Evolutionary conservation across 2,113 vertebrate genomes (phyloP).

Genomic region (Ovibos moschatus): DNA sequence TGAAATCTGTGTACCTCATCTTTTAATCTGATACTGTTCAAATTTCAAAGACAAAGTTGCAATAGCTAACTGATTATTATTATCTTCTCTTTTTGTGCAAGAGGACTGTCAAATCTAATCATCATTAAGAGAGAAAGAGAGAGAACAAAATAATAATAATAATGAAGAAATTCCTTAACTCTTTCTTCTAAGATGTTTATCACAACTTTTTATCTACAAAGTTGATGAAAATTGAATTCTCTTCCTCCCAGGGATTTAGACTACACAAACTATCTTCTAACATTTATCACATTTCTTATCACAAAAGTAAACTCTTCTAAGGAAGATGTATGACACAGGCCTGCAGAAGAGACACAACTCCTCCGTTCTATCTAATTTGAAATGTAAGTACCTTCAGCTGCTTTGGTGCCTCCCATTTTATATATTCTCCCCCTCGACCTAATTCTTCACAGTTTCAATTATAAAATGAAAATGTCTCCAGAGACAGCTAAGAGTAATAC

Average conservation of each 20-base stretch:
- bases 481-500: conserved; percentile 42
- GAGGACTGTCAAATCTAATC: background rate
- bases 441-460: conserved; percentile 28
- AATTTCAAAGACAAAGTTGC: background rate
- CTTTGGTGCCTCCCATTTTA: background rate
- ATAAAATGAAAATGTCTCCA: conserved; percentile 30
- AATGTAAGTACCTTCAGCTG: background rate
- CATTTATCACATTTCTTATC: background rate
- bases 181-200: background rate
- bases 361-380: background rate
- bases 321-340: background rate
- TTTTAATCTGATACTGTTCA: background rate
- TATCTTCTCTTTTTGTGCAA: background rate
- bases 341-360: background rate
- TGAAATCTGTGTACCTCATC: background rate
- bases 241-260: background rate
- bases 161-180: background rate
- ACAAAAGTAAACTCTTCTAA: background rate
- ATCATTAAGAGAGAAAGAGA: background rate
- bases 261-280: background rate
- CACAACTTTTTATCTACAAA: background rate
- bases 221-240: background rate
- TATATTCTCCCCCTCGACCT: background rate
- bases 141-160: background rate
- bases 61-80: background rate